Base-by-base conservation (phyloP, 2,797 vertebrate species). In the Florisuga fusca region DNA sequence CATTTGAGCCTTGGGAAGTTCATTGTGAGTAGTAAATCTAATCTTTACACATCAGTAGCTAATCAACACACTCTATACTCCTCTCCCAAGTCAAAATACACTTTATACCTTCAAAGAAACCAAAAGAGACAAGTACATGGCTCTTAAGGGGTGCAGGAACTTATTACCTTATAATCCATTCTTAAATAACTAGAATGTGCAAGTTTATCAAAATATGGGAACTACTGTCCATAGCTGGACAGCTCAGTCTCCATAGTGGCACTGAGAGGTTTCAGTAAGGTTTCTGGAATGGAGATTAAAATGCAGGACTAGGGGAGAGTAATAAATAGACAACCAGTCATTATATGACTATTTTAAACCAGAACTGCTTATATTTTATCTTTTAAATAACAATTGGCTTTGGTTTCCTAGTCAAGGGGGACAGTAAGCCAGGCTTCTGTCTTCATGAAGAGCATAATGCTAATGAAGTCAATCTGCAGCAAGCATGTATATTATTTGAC, bases 301-400 rank as follows among this genome's bases (percentile, higher is more conserved):
- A 66, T 0, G 2, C 50, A 84, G n/a, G 10, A 71, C 48, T 57
- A 27, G 2, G 2, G n/a, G 46, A 12, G 3, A 82, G 10, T 50
- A 93, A 84, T 31, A 93, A 82, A 84, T 1, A 74, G 22, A 78
- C 58, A 78, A 15, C 22, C 67, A 92, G 33, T 20, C 62, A 68
- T 58, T 72, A 73, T 27, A 71, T 45, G 18, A 86, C 76, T 36
- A 54, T 73, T 88, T 95, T 77, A 89, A 86, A 95, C n/a, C 71
- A 80, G 31, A 91, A 84, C 33, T 54, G 21, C 14, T 83, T 84
- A 12, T 81, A 81, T 89, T 92, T 90, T 34, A 54, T 41, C 13
- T 80, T 90, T 84, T 45, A 79, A 82, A 71, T 69, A 92, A 80
- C 54, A 93, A 66, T 51, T 81, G 54, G 66, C 79, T 92, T 95